Evolutionary conservation across 2,888 invertebrate genomes (phyloP), one percentile per base, ranked within the genome.

Genomic region (Meiosimyza platycephala): DNA sequence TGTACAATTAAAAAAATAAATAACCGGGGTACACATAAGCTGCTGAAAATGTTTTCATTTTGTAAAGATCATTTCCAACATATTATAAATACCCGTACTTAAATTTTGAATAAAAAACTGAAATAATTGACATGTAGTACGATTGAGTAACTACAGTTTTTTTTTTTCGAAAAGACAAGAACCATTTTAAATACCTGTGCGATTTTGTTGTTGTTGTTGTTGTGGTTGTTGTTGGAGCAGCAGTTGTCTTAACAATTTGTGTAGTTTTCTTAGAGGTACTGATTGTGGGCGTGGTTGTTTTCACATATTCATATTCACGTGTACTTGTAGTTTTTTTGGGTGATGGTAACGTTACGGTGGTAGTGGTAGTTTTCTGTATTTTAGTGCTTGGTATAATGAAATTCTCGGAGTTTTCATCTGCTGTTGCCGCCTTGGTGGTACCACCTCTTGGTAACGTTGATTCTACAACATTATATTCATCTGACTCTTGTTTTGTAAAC

Each of bases 281-380:
- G 89, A 90, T 70, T 87, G 88, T 66, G 88, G 88, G 16, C 86
- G 85, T 74, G 82, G 78, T 77, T 87, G 79, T 82, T 88, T 88
- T 71, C 71, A 11, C 48, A 16, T 40, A 40, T 15, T 54, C 33
- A 3, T 81, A 89, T 89, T 84, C 40, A 9, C 88, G 88, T 28
- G 89, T 86, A 13, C 76, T 66, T 33, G 72, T 88, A 85, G 88
- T 89, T 76, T 22, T 22, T 22, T 88, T 89, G 80, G 88, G 80
- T 80, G 89, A 2, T 22, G 22, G 22, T 22, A 22, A 22, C 22
- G 22, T 22, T 22, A 22, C 22, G 22, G 22, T 22, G 22, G 22
- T 88, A 78, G 89, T 88, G 2, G 22, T 88, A 2, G 33, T 33
- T 51, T 87, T 87, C 88, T 85, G 86, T 33, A 12, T 7, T 48